phyloP scores from a whole-genome alignment of 2,797 vertebrate species.

The Sternarchorhynchus goeldii region DNA sequence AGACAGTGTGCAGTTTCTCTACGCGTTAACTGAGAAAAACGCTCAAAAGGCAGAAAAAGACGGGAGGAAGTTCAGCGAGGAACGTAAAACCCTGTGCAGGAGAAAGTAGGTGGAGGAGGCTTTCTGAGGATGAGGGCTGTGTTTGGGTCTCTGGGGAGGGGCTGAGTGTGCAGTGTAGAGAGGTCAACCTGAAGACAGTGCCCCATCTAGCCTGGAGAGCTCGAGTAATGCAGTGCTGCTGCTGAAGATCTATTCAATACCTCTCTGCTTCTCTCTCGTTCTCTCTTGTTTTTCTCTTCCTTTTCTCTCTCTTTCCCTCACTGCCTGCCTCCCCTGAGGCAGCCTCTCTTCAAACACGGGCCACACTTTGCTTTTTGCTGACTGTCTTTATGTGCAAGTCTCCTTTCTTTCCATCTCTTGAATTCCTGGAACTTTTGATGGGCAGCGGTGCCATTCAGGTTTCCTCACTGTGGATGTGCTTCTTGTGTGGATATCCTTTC shows the following conservation, averaged over 20 bases:
- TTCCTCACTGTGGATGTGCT: conserved; percentile 30
- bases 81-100: conserved; percentile 23
- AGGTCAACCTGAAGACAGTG: conserved; percentile 54
- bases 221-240: conserved; percentile 64
- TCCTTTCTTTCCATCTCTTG: conserved; percentile 47
- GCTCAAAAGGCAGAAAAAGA: background rate
- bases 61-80: conserved; percentile 14
- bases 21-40: conserved; percentile 46
- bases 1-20: background rate
- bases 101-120: conserved; percentile 2
- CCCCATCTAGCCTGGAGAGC: conserved; percentile 59
- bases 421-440: conserved; percentile 61
- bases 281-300: conserved; percentile 45
- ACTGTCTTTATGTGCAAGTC: conserved; percentile 61
- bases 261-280: conserved; percentile 35
- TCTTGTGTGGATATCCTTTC: conserved; percentile 64
- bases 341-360: conserved; percentile 57
- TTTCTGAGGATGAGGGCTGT: conserved; percentile 32
- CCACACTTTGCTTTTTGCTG: conserved; percentile 61
- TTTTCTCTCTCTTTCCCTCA: conserved; percentile 50
- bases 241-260: conserved; percentile 16
- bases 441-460: conserved; percentile 69
- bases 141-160: conserved; percentile 23
- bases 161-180: conserved; percentile 27
- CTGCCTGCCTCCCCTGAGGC: conserved; percentile 60